These are phyloP conservation scores for Nesoenas mayeri DNA, from an alignment of 2,113 vertebrate species.

Conservation along the genomic window DNA sequence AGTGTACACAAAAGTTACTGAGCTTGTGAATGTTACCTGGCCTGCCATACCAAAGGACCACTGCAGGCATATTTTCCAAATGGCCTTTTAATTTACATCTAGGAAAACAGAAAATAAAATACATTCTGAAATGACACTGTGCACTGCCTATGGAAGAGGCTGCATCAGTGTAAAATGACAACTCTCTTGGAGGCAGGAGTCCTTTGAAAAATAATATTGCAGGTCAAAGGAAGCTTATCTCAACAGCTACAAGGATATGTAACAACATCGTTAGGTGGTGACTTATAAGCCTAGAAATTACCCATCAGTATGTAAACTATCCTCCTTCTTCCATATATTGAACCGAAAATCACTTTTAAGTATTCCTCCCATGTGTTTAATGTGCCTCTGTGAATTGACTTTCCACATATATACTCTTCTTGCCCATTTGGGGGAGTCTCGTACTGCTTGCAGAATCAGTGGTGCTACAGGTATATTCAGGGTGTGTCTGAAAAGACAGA, in stretches of 20 bases:
- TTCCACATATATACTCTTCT: neutral
- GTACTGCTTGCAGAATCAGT: neutral
- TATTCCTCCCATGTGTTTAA: neutral
- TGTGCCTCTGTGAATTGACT: neutral
- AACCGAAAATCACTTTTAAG: neutral
- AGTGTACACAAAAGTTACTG: neutral
- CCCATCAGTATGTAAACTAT: neutral
- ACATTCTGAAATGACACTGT: neutral
- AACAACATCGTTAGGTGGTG: neutral
- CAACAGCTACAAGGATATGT: neutral
- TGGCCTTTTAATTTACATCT: neutral
- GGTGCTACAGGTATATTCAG: neutral
- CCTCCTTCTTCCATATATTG: neutral
- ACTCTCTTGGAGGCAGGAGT: neutral
- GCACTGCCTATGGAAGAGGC: neutral
- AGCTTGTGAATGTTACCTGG: neutral
- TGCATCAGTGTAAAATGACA: neutral
- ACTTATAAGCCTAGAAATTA: neutral
- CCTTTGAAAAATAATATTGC: neutral
- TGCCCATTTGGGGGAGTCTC: conserved; percentile 39
- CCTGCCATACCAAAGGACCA: neutral
- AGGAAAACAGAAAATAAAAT: neutral
- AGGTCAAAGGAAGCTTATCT: neutral
- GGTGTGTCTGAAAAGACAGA: neutral
- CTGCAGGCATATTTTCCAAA: neutral